Conservation (phyloP, 1,140 invertebrate genomes). For the Papilio polytes region DNA sequence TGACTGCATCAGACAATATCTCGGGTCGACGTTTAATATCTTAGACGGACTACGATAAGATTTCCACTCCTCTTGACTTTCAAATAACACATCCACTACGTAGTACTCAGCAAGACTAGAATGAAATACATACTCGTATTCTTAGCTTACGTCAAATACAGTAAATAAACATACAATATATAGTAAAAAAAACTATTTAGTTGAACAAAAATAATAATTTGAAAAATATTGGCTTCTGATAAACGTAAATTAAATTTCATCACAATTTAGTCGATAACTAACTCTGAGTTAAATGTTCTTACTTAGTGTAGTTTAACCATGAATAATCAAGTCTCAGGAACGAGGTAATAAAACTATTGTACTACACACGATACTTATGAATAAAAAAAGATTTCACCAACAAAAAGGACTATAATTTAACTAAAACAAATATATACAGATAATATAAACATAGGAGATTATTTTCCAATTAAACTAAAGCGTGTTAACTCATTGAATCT, state of each 20-base stretch:
- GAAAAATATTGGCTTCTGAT: too few species aligned
- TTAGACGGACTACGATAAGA: constrained; percentile 17
- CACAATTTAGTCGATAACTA: too few species aligned
- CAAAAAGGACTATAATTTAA: not conserved
- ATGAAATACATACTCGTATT: not conserved
- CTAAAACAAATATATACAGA: not conserved
- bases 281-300: too few species aligned
- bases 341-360: too few species aligned
- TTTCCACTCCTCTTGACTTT: constrained; percentile 15
- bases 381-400: too few species aligned
- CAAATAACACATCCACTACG: not conserved
- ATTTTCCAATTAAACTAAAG: constrained; percentile 1
- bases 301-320: too few species aligned
- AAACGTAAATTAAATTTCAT: too few species aligned
- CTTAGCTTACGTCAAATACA: not conserved
- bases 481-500: constrained; percentile 3
- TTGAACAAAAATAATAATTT: too few species aligned
- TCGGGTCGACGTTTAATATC: constrained; percentile 4
- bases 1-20: constrained; percentile 8
- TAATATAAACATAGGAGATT: not conserved
- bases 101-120: not conserved
- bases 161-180: too few species aligned
- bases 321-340: too few species aligned
- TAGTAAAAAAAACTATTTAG: too few species aligned
- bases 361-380: too few species aligned